A percentile compares a stretch with the other conserved stretches of the same genome.
Conservation (phyloP, 2,113 vertebrate genomes). For the Grammomys dolichurus region DNA sequence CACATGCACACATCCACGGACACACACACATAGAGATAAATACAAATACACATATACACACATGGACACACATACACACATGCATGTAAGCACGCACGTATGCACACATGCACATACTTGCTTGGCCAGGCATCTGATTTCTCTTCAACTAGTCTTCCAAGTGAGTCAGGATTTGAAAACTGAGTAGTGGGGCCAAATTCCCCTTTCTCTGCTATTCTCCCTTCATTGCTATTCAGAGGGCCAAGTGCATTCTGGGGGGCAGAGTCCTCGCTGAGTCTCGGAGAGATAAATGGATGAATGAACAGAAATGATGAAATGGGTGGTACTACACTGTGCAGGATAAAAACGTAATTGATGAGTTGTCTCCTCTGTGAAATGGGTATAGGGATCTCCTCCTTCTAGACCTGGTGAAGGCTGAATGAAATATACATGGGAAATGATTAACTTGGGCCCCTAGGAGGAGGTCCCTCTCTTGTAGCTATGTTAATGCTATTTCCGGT, state of each 20-base stretch:
- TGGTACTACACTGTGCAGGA: accelerated
- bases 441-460: neutral
- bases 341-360: neutral
- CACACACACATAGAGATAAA: neutral
- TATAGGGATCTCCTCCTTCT: neutral
- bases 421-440: neutral
- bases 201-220: too few species aligned
- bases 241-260: neutral
- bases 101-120: too few species aligned
- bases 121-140: neutral
- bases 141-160: neutral
- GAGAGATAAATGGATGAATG: neutral
- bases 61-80: neutral
- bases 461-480: neutral
- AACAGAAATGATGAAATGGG: neutral
- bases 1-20: neutral
- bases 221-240: neutral
- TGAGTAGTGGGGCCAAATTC: neutral
- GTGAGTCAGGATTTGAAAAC: neutral
- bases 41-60: too few species aligned
- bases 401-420: neutral
- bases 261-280: neutral
- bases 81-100: too few species aligned
- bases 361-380: neutral
- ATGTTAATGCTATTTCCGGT: neutral